A percentile compares a stretch with the other conserved stretches of the same genome.
Conservation (phyloP, 2,888 invertebrate genomes). For the Julus scandinavius region DNA sequence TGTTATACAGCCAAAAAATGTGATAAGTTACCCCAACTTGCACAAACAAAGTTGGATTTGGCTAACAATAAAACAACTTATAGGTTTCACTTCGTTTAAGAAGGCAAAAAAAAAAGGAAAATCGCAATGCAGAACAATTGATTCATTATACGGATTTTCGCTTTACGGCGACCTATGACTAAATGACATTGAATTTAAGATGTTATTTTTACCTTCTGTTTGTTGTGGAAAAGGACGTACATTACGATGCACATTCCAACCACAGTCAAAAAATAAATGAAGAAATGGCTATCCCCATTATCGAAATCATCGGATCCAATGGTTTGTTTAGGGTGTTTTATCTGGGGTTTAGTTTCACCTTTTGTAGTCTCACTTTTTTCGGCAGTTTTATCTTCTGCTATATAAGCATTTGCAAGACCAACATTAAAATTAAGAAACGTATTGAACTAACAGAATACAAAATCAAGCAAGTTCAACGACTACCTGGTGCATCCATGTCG, state of each 20-base stretch:
- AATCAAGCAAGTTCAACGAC: neutral
- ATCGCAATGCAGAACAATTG: no score
- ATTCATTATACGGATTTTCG: no score
- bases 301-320: constrained; percentile 30
- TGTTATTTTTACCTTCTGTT: constrained; percentile 71
- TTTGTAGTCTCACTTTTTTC: neutral
- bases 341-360: neutral
- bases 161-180: no score
- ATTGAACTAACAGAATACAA: neutral
- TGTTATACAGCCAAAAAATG: no score
- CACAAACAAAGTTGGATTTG: no score
- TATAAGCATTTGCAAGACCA: neutral
- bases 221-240: constrained; percentile 74
- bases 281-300: constrained; percentile 74
- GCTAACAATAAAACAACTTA: no score
- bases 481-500: neutral
- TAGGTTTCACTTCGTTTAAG: no score
- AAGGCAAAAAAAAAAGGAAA: no score
- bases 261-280: constrained; percentile 75
- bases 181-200: no score
- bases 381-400: neutral
- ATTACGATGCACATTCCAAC: constrained; percentile 72
- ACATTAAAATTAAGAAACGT: neutral
- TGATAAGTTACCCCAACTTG: no score
- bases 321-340: neutral